Conservation (phyloP, 2,113 vertebrate genomes). For the Limnothrissa miodon region DNA sequence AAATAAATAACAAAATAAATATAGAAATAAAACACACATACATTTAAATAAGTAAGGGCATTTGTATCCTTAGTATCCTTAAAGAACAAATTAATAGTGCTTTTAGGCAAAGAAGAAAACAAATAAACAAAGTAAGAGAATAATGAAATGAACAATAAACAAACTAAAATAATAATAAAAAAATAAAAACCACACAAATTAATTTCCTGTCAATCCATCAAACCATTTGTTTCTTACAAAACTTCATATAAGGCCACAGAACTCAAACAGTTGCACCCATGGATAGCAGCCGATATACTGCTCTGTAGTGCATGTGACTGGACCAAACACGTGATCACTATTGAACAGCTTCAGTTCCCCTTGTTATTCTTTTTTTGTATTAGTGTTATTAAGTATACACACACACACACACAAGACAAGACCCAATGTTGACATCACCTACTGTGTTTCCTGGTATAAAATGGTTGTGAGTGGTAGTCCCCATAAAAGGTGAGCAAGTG, state of each 20-base stretch:
- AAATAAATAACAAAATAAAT: conserved; percentile 18
- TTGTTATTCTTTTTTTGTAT: neutral
- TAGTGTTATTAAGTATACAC: neutral
- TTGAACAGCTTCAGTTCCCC: neutral
- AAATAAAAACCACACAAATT: conserved; percentile 23
- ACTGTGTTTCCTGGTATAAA: conserved; percentile 2
- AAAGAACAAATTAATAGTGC: neutral
- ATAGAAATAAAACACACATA: neutral
- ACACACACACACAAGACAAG: conserved; percentile 13
- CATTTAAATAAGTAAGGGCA: neutral
- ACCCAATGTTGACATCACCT: neutral
- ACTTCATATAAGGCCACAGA: conserved; percentile 70
- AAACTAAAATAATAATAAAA: conserved; percentile 33
- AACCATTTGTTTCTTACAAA: conserved; percentile 37
- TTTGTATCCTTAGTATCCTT: neutral
- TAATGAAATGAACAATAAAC: conserved; percentile 19
- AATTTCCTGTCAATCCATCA: conserved; percentile 32
- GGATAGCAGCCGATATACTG: conserved; percentile 39
- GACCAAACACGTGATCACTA: conserved; percentile 24
- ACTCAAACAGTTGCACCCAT: conserved; percentile 56
- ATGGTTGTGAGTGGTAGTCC: neutral
- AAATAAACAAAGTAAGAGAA: conserved; percentile 32
- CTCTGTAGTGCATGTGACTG: conserved; percentile 39
- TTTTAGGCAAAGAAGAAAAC: conserved; percentile 21
- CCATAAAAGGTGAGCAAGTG: neutral